Evolutionary conservation across 2,888 invertebrate species (phyloP).

Genomic region (Ennomos erosarius): DNA sequence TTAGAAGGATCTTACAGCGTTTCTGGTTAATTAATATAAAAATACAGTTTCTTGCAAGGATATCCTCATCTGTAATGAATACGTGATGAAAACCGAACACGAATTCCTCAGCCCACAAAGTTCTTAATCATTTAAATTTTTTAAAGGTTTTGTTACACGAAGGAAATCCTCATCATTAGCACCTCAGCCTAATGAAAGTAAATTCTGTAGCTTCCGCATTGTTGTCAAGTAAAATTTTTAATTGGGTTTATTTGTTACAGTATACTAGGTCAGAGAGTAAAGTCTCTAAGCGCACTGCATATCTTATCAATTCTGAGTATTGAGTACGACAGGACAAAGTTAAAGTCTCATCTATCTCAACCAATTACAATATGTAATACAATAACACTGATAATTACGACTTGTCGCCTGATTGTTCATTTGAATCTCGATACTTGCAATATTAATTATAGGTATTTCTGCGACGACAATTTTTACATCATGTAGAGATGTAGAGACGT

Average conservation of each 20-base stretch:
- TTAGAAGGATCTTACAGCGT: no score
- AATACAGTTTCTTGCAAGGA: slow-evolving; percentile 23
- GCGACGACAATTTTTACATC: slow-evolving; percentile 12
- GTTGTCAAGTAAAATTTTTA: slow-evolving; percentile 1
- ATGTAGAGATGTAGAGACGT: slow-evolving; percentile 6
- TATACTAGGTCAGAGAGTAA: slow-evolving; percentile 6
- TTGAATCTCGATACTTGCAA: no score
- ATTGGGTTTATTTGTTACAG: no score
- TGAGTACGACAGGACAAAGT: slow-evolving; percentile 18
- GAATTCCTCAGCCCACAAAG: slow-evolving; percentile 11
- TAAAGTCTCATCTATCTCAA: slow-evolving; percentile 11
- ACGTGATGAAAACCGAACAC: slow-evolving; percentile 18
- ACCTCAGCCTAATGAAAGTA: slow-evolving; percentile 5
- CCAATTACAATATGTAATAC: slow-evolving; percentile 1
- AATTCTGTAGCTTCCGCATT: slow-evolving; percentile 16
- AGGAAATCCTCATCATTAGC: slow-evolving; percentile 21
- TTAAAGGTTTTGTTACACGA: slow-evolving; percentile 4
- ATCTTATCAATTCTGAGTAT: slow-evolving; percentile 26
- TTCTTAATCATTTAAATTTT: slow-evolving; percentile 20
- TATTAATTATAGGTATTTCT: background rate
- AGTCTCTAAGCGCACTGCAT: slow-evolving; percentile 5
- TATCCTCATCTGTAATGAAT: slow-evolving; percentile 25
- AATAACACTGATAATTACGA: no score
- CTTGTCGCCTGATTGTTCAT: no score
- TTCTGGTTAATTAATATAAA: background rate